phyloP scores from a whole-genome alignment of 23 tunicate species.

The Trididemnum clinides region DNA sequence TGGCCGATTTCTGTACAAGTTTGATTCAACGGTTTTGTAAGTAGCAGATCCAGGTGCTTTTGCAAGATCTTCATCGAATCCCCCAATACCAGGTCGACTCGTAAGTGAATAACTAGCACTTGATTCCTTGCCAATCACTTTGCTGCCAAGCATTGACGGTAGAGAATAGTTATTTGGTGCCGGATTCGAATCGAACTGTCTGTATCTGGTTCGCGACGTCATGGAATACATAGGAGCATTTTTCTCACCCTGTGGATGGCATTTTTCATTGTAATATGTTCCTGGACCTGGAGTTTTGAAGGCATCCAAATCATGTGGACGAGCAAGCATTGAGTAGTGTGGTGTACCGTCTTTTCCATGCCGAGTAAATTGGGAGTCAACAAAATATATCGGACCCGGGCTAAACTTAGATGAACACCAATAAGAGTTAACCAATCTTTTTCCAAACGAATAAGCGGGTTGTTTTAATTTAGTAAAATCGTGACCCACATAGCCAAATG shows the following conservation, averaged over 20 bases:
- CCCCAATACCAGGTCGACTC: conserved; percentile 70
- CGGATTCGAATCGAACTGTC: conserved; percentile 79
- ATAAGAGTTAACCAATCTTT: conserved; percentile 63
- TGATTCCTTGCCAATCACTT: conserved; percentile 79
- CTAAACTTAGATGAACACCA: conserved; percentile 60
- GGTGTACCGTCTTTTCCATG: conserved; percentile 93
- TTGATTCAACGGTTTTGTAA: conserved; percentile 76
- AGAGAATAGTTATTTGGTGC: conserved; percentile 85
- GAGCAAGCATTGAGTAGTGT: conserved; percentile 77
- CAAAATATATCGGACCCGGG: conserved; percentile 86
- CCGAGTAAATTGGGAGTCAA: conserved; percentile 77
- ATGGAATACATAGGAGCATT: conserved; percentile 83
- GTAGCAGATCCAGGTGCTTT: conserved; percentile 94
- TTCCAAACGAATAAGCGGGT: conserved; percentile 93
- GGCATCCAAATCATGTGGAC: conserved; percentile 68
- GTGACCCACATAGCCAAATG: conserved; percentile 85
- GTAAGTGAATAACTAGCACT: conserved; percentile 85
- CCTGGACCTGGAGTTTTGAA: conserved; percentile 97
- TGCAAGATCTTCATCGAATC: conserved; percentile 87
- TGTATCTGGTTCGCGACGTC: conserved; percentile 82
- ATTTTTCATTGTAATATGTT: conserved; percentile 79
- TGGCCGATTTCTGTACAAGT: conserved; percentile 61
- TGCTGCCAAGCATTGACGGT: conserved; percentile 78
- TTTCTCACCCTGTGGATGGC: conserved; percentile 85
- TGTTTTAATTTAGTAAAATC: conserved; percentile 64